Evolutionary conservation across 2,797 vertebrate genomes (phyloP).

Genomic region (Siniperca undulata): DNA sequence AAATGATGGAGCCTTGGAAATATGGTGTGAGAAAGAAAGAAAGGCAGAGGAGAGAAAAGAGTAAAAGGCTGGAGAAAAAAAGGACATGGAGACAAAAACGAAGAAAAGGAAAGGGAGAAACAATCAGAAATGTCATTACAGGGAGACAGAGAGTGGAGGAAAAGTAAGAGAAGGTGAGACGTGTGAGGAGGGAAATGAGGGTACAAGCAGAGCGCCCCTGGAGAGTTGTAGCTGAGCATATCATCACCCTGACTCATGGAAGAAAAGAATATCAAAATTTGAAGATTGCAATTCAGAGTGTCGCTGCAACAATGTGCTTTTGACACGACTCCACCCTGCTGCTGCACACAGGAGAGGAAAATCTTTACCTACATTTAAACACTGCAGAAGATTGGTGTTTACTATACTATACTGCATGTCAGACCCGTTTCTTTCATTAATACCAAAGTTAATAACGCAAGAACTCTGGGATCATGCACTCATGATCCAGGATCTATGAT

Average conservation of each 20-base stretch:
- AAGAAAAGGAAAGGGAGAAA: background rate
- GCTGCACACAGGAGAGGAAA: conserved; percentile 16
- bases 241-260: conserved; percentile 1
- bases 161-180: background rate
- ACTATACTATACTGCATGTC: background rate
- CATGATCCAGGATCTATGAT: background rate
- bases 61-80: background rate
- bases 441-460: background rate
- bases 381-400: background rate
- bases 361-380: background rate
- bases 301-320: conserved; percentile 6
- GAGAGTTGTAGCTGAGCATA: conserved; percentile 27
- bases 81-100: background rate
- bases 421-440: background rate
- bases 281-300: conserved; percentile 15
- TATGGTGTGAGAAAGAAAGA: background rate
- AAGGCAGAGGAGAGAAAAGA: background rate
- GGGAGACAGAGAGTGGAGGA: background rate
- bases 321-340: conserved; percentile 12
- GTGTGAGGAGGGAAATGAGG: background rate
- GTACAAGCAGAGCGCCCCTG: background rate
- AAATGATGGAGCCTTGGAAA: background rate
- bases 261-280: background rate
- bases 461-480: background rate
- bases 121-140: background rate